Percentiles rank a stretch among this genome's conserved stretches.
Evolutionary conservation across 2,888 invertebrate genomes (phyloP).

Genomic region (Amiota mariae): DNA sequence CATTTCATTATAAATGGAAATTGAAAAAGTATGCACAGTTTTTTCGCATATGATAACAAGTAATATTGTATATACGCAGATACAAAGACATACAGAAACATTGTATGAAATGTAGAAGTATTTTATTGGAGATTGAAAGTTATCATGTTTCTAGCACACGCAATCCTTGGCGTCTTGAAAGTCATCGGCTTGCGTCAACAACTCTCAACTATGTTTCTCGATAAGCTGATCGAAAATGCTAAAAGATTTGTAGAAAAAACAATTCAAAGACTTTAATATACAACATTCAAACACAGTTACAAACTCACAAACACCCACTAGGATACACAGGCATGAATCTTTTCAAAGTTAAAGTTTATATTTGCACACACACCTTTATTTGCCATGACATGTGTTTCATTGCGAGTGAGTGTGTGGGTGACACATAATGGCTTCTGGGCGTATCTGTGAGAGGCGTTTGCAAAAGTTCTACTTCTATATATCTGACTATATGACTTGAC

Average conservation of each 20-base stretch:
- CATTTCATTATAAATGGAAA: neutral
- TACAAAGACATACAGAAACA: neutral
- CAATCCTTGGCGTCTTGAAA: conserved; percentile 40
- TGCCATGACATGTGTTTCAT: too few species aligned
- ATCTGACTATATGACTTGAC: too few species aligned
- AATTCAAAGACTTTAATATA: neutral
- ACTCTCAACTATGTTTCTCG: conserved; percentile 52
- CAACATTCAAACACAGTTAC: too few species aligned
- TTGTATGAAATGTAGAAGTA: neutral
- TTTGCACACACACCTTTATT: conserved; percentile 6
- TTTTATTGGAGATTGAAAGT: neutral
- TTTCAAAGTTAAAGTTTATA: too few species aligned
- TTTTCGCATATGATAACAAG: conserved; percentile 52
- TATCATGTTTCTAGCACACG: neutral
- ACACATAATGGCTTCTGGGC: neutral
- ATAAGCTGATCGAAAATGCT: conserved; percentile 61
- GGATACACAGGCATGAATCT: too few species aligned
- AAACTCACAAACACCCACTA: neutral
- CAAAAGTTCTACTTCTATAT: neutral
- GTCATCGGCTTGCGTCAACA: conserved; percentile 37
- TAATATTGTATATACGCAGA: conserved; percentile 13
- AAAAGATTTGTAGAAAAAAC: conserved; percentile 27
- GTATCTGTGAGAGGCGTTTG: neutral
- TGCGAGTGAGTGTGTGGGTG: conserved; percentile 2
- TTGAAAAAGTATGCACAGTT: conserved; percentile 40